phyloP scores from a whole-genome alignment of 2,797 vertebrate species.

The Prunella strophiata region DNA sequence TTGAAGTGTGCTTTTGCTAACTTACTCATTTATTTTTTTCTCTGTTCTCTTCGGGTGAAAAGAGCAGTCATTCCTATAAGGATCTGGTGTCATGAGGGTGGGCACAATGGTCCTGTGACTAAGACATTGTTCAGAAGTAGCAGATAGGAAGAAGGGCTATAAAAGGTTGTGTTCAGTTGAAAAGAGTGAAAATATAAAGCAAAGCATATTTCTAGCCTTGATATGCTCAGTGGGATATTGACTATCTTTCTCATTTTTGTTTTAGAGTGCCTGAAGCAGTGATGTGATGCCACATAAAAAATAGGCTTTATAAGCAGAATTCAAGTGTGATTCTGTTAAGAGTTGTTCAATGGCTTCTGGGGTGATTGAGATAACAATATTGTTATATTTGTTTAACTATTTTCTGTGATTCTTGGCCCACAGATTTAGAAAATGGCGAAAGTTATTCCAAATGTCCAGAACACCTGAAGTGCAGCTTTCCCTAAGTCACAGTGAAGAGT shows the following conservation, averaged over 20 bases:
- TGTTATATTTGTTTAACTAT: neutral
- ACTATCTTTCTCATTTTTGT: neutral
- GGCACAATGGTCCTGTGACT: neutral
- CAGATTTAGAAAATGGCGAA: neutral
- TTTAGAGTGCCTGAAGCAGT: neutral
- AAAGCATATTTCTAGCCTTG: neutral
- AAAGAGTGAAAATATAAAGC: neutral
- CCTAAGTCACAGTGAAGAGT: neutral
- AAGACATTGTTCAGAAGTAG: neutral
- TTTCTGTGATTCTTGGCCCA: neutral
- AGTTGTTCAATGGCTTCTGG: neutral
- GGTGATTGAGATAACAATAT: neutral
- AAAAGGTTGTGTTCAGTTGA: neutral
- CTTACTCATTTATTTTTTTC: neutral
- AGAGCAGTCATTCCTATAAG: neutral
- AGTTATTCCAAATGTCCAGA: neutral
- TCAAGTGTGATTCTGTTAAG: neutral
- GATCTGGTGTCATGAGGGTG: fast-evolving
- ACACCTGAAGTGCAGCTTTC: neutral
- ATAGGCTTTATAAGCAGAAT: neutral
- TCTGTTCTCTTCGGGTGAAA: neutral
- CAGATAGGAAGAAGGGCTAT: neutral
- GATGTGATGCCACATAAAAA: neutral
- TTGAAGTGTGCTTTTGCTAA: neutral
- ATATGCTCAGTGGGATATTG: neutral